Evolutionary conservation across 2,113 vertebrate genomes (phyloP).

Genomic region (Hystrix brachyura): DNA sequence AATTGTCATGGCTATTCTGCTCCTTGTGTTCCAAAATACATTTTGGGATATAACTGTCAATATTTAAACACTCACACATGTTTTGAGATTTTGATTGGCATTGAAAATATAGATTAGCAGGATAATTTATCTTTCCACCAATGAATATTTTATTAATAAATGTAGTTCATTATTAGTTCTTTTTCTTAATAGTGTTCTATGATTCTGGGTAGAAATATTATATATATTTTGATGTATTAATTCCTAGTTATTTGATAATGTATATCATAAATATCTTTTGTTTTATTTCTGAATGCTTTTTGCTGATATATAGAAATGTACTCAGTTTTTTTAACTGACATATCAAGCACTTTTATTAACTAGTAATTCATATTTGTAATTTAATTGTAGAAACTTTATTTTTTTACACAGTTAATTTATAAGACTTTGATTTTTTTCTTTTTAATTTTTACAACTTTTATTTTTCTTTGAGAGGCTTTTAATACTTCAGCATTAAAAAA

Average conservation of each 20-base stretch:
- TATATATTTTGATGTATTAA: neutral
- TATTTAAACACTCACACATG: neutral
- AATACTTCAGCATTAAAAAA: constrained; percentile 14
- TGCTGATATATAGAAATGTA: neutral
- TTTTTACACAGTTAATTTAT: constrained; percentile 42
- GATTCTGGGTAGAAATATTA: neutral
- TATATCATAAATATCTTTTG: neutral
- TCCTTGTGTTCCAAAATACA: neutral
- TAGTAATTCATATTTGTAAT: constrained; percentile 16
- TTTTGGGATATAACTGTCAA: neutral
- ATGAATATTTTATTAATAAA: neutral
- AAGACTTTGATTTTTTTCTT: neutral
- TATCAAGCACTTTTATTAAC: neutral
- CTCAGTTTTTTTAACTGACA: neutral
- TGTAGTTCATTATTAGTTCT: neutral
- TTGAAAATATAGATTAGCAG: neutral
- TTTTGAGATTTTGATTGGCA: neutral
- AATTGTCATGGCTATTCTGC: neutral
- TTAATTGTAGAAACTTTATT: neutral
- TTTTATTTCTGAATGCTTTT: constrained; percentile 35
- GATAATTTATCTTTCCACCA: neutral
- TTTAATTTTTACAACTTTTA: neutral
- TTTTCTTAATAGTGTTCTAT: constrained; percentile 13
- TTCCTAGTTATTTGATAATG: constrained; percentile 20
- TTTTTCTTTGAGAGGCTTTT: neutral